Base-by-base conservation (phyloP, 2,888 invertebrate genomes). In the Acrobasis consociella region DNA sequence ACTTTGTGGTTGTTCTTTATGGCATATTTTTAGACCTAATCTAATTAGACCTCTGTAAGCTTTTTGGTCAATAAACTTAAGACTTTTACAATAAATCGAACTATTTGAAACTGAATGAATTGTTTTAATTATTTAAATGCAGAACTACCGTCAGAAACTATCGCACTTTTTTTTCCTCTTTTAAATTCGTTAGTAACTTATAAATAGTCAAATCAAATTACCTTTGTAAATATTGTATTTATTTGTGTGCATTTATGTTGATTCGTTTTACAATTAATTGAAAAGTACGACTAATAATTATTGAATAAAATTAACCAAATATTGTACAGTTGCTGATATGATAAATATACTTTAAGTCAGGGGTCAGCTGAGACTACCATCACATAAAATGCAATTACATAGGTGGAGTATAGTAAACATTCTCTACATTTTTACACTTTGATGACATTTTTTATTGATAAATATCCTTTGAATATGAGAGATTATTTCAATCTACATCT, bases 171-270 rank as follows among this genome's bases (percentile, higher is more conserved):
- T 31, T 31, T 31, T 7, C 0, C 1, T 31, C 7, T 2, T 31
- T 8, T 31, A 31, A 31, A 31, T 31, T 31, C 7, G 31, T 0
- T 31, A 31, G 31, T 2, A 31, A 7, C 31, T 31, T 31, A 31
- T n/a, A 31, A 31, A 31, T 31, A 31, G 8, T 31, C 7, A 31
- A 31, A 31, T 31, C 52, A 38, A 15, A 15, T 10, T 31, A 49
- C 59, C 65, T 68, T 52, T 74, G 74, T 81, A 85, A 85, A 85
- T 82, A 84, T 75, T 66, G 73, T 72, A 70, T 64, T 69, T 75
- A 70, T 64, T 69, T 76, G 79, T 65, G 56, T 64, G 81, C 74
- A 80, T 74, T 22, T 73, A 76, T 76, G 76, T 73, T 56, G 16
- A 17, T 58, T 15, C 9, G 51, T 37, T 53, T 53, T 37, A 15